phyloP scores from a whole-genome alignment of 53 echinoderm and acorn worm species.

The Henricia sp. region DNA sequence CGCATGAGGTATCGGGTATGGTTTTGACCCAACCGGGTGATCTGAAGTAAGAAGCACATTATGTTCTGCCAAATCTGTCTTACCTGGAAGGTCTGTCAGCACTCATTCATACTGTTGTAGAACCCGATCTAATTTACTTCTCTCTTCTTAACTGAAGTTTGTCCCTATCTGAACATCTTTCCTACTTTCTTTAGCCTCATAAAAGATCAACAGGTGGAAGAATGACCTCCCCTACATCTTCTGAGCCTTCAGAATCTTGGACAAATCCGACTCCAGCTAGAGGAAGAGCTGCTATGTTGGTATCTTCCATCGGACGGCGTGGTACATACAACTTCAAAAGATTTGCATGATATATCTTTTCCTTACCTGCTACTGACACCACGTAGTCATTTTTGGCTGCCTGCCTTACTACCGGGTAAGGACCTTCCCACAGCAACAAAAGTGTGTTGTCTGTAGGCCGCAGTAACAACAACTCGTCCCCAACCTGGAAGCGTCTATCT shows the following conservation, averaged over 20 bases:
- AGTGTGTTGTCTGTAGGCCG: constrained; percentile 71
- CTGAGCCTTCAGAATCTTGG: no score
- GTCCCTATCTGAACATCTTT: constrained; percentile 10
- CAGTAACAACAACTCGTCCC: constrained; percentile 49
- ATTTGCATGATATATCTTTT: constrained; percentile 59
- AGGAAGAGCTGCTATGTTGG: no score
- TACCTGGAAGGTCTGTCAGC: constrained; percentile 4
- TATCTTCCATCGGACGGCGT: neutral
- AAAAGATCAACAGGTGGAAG: neutral
- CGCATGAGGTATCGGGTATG: constrained; percentile 45
- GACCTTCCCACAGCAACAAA: constrained; percentile 70
- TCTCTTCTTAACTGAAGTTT: neutral
- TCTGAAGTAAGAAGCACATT: neutral
- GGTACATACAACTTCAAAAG: constrained; percentile 51
- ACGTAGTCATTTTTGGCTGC: constrained; percentile 37
- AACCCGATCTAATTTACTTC: neutral
- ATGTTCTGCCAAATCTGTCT: neutral
- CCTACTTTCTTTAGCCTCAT: neutral
- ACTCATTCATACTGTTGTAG: neutral
- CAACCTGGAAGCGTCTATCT: constrained; percentile 21
- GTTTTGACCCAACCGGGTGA: neutral
- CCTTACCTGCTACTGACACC: constrained; percentile 28
- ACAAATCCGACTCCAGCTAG: no score
- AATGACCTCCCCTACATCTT: neutral
- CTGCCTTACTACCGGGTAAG: constrained; percentile 51